phyloP scores from a whole-genome alignment of 2,888 invertebrate genomes.

The Dryomyza anilis region DNA sequence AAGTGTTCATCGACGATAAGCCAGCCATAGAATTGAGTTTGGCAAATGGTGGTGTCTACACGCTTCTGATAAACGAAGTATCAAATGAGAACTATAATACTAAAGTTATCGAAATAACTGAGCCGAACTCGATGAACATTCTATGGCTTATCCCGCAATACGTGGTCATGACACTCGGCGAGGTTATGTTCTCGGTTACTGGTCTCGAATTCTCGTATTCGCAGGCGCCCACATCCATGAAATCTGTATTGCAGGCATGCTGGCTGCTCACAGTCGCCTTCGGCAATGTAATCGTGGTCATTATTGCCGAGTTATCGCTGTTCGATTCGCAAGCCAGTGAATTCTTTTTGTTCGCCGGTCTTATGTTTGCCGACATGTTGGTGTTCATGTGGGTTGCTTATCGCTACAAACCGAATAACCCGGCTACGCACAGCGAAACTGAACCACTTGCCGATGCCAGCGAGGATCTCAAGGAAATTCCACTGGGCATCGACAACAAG shows the following conservation, averaged over 20 bases:
- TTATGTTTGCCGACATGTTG: slow-evolving; percentile 85
- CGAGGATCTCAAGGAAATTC: slow-evolving; percentile 34
- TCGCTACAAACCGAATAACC: slow-evolving; percentile 68
- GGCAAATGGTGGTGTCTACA: slow-evolving; percentile 59
- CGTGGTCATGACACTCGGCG: slow-evolving; percentile 69
- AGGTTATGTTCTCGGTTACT: slow-evolving; percentile 72
- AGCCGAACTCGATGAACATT: slow-evolving; percentile 65
- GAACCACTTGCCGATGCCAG: slow-evolving; percentile 39
- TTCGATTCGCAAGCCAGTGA: slow-evolving; percentile 82
- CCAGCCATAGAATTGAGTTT: slow-evolving; percentile 30
- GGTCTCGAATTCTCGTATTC: slow-evolving; percentile 75
- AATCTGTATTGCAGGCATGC: slow-evolving; percentile 87
- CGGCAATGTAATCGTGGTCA: slow-evolving; percentile 91
- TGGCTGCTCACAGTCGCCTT: slow-evolving; percentile 94
- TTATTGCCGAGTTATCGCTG: slow-evolving; percentile 79
- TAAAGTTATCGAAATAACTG: slow-evolving; percentile 42
- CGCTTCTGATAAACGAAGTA: slow-evolving; percentile 45
- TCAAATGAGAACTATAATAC: neutral
- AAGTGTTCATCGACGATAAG: slow-evolving; percentile 38
- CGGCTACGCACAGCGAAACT: slow-evolving; percentile 36
- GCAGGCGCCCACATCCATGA: slow-evolving; percentile 80
- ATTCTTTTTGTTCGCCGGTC: slow-evolving; percentile 85
- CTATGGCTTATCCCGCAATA: slow-evolving; percentile 74
- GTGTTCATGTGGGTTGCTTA: slow-evolving; percentile 81
- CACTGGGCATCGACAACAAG: slow-evolving; percentile 46